phyloP scores from a whole-genome alignment of 2,888 invertebrate species.

The Diarsia rubi region DNA sequence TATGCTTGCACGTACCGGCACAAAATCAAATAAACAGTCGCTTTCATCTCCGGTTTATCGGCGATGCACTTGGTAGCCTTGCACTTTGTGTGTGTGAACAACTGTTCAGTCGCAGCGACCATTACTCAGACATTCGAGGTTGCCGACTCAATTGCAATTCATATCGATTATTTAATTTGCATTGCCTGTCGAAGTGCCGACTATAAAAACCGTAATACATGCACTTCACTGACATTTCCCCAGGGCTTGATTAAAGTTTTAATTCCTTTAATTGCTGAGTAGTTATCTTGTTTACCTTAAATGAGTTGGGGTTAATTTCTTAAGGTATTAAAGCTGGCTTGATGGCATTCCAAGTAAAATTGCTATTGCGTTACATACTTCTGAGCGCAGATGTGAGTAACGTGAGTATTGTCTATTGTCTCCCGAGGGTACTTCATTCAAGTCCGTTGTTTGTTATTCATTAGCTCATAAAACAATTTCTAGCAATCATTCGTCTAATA shows the following conservation, averaged over 20 bases:
- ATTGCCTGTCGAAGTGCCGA: conserved; percentile 62
- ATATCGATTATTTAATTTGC: conserved; percentile 76
- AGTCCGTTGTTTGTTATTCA: conserved; percentile 76
- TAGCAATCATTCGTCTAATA: conserved; percentile 82
- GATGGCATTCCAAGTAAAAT: conserved; percentile 49
- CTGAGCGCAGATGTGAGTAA: conserved; percentile 31
- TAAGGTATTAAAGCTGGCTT: conserved; percentile 35
- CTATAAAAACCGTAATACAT: conserved; percentile 33
- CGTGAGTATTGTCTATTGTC: conserved; percentile 44
- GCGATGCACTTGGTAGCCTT: conserved; percentile 87
- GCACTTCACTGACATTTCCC: conserved; percentile 45
- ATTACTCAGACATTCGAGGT: conserved; percentile 81
- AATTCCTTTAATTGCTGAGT: conserved; percentile 46
- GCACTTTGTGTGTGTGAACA: conserved; percentile 83
- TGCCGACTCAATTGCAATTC: conserved; percentile 79
- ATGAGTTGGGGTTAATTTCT: conserved; percentile 52
- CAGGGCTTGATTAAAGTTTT: conserved; percentile 56
- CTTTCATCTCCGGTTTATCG: conserved; percentile 89
- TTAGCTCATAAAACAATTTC: conserved; percentile 80
- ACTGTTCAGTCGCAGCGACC: conserved; percentile 78
- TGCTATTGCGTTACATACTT: conserved; percentile 33
- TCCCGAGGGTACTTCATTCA: conserved; percentile 51
- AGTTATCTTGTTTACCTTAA: conserved; percentile 59
- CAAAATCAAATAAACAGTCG: conserved; percentile 89
- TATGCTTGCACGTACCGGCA: conserved; percentile 80